Conservation (phyloP, 2,888 invertebrate genomes). For the Alentia gelatinosa region DNA sequence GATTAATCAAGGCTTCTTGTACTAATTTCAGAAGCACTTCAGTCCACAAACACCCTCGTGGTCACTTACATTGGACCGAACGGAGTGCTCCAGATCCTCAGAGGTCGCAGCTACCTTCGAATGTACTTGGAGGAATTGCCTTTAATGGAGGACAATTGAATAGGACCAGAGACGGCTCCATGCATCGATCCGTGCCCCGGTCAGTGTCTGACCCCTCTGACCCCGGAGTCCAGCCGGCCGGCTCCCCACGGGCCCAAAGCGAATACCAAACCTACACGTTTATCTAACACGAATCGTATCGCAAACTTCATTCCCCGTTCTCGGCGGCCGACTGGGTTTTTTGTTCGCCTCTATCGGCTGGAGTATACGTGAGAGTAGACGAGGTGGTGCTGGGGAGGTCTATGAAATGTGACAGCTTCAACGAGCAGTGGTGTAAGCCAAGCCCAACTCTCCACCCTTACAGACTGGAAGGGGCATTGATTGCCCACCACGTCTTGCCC, state of each 20-base stretch:
- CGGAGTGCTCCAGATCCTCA: not conserved
- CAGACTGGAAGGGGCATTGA: not conserved
- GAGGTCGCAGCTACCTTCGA: not conserved
- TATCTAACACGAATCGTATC: constrained; percentile 15
- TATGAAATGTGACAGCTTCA: not conserved
- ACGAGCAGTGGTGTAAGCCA: not conserved
- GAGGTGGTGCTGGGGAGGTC: not conserved
- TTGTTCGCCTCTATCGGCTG: not conserved
- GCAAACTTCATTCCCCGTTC: not conserved
- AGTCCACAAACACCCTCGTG: not conserved
- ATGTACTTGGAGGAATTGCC: constrained; percentile 4
- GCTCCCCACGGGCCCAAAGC: too few species aligned
- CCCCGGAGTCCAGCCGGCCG: not conserved
- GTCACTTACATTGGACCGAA: not conserved
- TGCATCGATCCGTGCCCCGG: not conserved
- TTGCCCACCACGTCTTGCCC: not conserved
- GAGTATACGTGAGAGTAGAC: not conserved
- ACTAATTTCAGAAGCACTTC: not conserved
- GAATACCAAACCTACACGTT: not conserved
- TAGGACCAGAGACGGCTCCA: not conserved
- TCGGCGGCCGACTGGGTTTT: not conserved
- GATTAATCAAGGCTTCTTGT: constrained; percentile 1
- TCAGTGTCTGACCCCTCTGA: not conserved
- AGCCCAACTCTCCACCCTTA: not conserved
- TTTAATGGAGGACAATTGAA: constrained; percentile 42